Conservation (phyloP, 1,140 invertebrate species). For the Metaphire vulgaris region DNA sequence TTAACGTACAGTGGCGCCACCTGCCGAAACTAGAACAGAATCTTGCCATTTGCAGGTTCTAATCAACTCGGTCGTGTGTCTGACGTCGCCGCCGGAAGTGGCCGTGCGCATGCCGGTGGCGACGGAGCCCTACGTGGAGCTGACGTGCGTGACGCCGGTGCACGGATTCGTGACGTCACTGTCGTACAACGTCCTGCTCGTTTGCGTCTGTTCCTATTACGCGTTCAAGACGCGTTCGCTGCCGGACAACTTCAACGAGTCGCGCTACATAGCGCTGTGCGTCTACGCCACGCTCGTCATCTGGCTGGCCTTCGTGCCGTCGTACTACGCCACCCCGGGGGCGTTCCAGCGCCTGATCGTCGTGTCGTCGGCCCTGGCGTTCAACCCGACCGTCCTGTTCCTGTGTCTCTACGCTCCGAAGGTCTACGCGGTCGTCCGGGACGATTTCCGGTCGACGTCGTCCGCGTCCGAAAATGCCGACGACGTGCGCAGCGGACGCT, state of each 20-base stretch:
- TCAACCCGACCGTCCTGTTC: conserved; percentile 37
- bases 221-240: conserved; percentile 62
- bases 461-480: too few relatives aligned
- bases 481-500: too few relatives aligned
- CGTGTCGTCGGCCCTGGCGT: conserved; percentile 34
- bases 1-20: too few relatives aligned
- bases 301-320: conserved; percentile 42
- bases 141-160: conserved; percentile 14
- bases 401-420: conserved; percentile 39
- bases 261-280: conserved; percentile 42
- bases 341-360: conserved; percentile 30
- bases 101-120: conserved; percentile 13
- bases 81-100: conserved; percentile 73
- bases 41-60: not conserved
- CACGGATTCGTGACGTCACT: conserved; percentile 43
- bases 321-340: conserved; percentile 35
- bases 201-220: conserved; percentile 79
- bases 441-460: too few relatives aligned
- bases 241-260: conserved; percentile 46
- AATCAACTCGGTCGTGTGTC: conserved; percentile 77
- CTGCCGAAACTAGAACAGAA: too few relatives aligned
- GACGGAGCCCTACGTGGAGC: conserved; percentile 25
- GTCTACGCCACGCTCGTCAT: conserved; percentile 42
- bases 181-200: conserved; percentile 78
- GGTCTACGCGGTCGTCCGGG: conserved; percentile 42